Base-by-base conservation (phyloP, 2,797 vertebrate species). In the Liasis olivaceus region DNA sequence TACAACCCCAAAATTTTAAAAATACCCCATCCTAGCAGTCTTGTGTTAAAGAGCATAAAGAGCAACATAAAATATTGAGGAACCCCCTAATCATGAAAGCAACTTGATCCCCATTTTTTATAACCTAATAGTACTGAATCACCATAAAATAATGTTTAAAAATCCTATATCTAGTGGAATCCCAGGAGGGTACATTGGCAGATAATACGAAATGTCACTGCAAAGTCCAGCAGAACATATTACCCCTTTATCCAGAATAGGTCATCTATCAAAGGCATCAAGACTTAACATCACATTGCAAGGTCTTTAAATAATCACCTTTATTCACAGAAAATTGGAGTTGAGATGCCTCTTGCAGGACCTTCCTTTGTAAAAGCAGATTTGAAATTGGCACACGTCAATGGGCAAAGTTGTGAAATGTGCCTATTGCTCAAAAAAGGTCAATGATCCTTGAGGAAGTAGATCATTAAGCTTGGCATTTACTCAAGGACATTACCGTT, bases 381-480 rank as follows among this genome's bases (percentile, higher is more conserved):
- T 81, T 47, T 47, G 72, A 47, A 81, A 47, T 20, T n/a, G n/a
- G 58, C 42, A 51, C 36, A 12, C 47, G 54, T 42, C 54, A 81
- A 11, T 91, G 15, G 92, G 42, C 81, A 63, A 90, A 93, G 63
- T 28, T 96, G 87, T 93, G 93, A 97, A 95, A 96, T 95, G 72
- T 81, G 1, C 14, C n/a, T 90, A 5, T 64, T 85, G 26, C 84
- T 95, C 51, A 88, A 54, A 69, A 88, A 94, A 85, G 12, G 42
- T 91, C 81, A 94, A 12, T 54, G 90, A 7, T 92, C 84, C 81
- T 90, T 95, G 47, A 51, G 14, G n/a, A 36, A 88, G 90, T 89
- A 92, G 94, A 84, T 95, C 60, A 89, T 94, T 95, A 95, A 95
- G 56, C 91, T 72, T 90, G 77, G 91, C 31, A 84, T 81, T 60